Evolutionary conservation across 1,140 invertebrate species (phyloP), one percentile per base, ranked within the genome.

Genomic region (Conus ventricosus): DNA sequence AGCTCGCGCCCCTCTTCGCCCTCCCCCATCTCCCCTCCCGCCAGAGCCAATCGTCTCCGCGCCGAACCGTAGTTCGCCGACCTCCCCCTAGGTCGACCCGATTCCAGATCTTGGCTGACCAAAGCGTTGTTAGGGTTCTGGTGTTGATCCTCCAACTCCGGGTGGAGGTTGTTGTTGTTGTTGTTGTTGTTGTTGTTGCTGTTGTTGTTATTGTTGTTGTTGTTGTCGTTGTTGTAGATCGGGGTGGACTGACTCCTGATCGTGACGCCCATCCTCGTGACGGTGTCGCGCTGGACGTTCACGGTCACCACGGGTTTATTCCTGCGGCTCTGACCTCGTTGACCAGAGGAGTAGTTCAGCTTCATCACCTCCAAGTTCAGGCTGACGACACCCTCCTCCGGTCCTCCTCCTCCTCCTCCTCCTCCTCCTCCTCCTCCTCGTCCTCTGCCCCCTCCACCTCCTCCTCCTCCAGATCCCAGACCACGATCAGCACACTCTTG

Each of bases 321-420:
- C 39, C 51, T 54, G 51, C 20, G n/a, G 51, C 15, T 81, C 51
- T 17, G n/a, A 15, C 51, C 67, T n/a, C 67, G 13, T 20, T 63
- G 60, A 20, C 17, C 20, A 76, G 71, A 4, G n/a, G 71, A 76
- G n/a, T 27, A 63, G 60, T 63, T 71, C 27, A 81, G 27, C 80
- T 54, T 81, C 80, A 51, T 81, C 39, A 81, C 80, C 10, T 81
- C 80, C 39, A 81, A 13, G 80, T 54, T 81, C 11, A 81, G 80
- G 25, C 17, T 78, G 10, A 81, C 13, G 10, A 5, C 80, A 6
- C 20, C 80, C 20, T 54, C 13, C 53, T 23, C 51, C 10, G 7
- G 5, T 39, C 76, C 80, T 81, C 39, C 39, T 81, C 15, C 80
- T 54, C 13, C 80, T 54, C 10, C 80, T 81, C 51, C 80, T 51